Evolutionary conservation across 1,140 invertebrate species (phyloP).

Genomic region (Oncopodura yosiiana): DNA sequence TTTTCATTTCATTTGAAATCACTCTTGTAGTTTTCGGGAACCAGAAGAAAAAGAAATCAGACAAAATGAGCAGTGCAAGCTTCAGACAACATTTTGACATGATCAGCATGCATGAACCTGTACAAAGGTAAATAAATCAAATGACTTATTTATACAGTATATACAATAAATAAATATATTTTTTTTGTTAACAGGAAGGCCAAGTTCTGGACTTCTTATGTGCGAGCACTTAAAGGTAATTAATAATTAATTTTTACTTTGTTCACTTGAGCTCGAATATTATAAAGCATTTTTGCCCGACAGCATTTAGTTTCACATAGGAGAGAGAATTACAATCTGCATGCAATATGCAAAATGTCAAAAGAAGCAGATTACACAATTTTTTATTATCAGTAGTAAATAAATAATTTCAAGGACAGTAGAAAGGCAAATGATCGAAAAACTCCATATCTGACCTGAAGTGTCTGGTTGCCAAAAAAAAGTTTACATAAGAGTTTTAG

Average conservation of each 20-base stretch:
- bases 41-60: constrained; percentile 12
- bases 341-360: too few relatives aligned
- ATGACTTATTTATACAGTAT: too few relatives aligned
- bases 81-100: constrained; percentile 54
- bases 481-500: too few relatives aligned
- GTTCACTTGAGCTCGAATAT: background rate
- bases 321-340: background rate
- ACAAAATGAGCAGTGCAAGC: constrained; percentile 24
- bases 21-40: constrained; percentile 20
- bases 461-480: too few relatives aligned
- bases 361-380: too few relatives aligned
- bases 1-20: background rate
- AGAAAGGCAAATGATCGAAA: too few relatives aligned
- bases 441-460: too few relatives aligned
- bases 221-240: constrained; percentile 77
- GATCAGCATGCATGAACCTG: constrained; percentile 80
- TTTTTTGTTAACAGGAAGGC: too few relatives aligned
- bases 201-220: constrained; percentile 84
- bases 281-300: background rate
- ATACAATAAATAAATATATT: too few relatives aligned
- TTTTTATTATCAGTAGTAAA: too few relatives aligned
- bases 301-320: background rate
- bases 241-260: background rate
- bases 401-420: too few relatives aligned
- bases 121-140: too few relatives aligned